Base-by-base conservation (phyloP, 2,113 vertebrate species). In the Paradisaea rubra region DNA sequence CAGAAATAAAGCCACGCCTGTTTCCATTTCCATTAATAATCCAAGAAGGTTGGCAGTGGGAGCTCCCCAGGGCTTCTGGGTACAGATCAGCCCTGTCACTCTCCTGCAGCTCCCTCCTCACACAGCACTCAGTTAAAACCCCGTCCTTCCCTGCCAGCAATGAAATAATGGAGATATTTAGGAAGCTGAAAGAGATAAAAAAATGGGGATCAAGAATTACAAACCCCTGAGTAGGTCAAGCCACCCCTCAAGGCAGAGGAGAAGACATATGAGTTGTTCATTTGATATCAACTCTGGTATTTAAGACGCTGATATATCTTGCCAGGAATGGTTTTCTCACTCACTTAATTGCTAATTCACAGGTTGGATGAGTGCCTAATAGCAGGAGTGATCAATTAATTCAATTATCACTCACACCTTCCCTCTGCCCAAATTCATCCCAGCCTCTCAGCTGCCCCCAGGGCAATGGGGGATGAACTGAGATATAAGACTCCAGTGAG, bases 371-470 rank as follows among this genome's bases (percentile, higher is more conserved):
- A 88, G 68, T 90, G 92, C 88, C 78, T 92, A 78, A 89, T 86
- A 96, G 57, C 72, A 88, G 88, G 69, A 80, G 70, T 60, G 41
- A 96, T 91, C 88, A 65, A 81, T 95, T 95, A 88, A 93, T 96
- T 95, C 92, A 97, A 96, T 96, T 93, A 95, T 44, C 86, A 76
- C 66, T 93, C 90, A 86, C 54, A 85, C 85, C 63, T 93, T 69
- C 57, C 74, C 37, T 81, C 60, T 77, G 25, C 20, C 68, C 69
- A 81, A 86, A 80, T 61, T 52, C 82, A 80, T 89, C 52, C 86
- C 61, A 83, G 94, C 31, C 39, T 76, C 78, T 64, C 60, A 14
- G 13, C n/a, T 92, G 28, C 54, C 95, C 88, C 31, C 7, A 27
- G 91, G 92, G 68, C 76, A 77, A 42, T 1, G 1, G 28, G 57